These are phyloP conservation scores for Digitonthophagus gazella DNA, from an alignment of 2,888 invertebrate species.

Conservation along the genomic window DNA sequence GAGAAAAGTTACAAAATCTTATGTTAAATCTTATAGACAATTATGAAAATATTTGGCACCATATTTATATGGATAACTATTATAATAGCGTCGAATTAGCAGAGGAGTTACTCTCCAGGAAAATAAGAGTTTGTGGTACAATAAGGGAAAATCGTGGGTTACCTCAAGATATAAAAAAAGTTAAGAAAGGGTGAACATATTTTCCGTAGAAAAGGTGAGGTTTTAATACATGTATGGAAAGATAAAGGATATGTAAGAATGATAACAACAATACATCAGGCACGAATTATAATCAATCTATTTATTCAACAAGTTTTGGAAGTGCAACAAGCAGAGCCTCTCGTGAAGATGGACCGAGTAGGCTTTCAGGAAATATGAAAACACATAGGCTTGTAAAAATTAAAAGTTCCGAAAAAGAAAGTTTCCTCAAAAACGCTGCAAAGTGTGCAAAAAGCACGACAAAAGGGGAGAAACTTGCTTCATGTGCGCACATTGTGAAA, in stretches of 20 bases:
- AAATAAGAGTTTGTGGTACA: slow-evolving; percentile 7
- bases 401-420: background rate
- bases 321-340: background rate
- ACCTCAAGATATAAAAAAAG: too few relatives aligned
- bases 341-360: background rate
- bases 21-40: background rate
- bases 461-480: too few relatives aligned
- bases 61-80: too few relatives aligned
- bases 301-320: background rate
- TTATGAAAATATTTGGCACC: background rate
- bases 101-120: background rate
- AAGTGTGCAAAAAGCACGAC: too few relatives aligned
- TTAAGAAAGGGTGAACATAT: too few relatives aligned
- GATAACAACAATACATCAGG: background rate
- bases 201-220: too few relatives aligned
- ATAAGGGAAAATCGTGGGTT: slow-evolving; percentile 3
- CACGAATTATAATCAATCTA: background rate
- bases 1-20: background rate
- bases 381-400: background rate
- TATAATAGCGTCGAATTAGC: background rate
- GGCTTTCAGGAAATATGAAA: background rate
- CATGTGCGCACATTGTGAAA: background rate
- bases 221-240: background rate
- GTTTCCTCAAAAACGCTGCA: too few relatives aligned
- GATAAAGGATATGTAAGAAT: background rate